Base-by-base conservation (phyloP, 2,797 vertebrate species). In the Hoplostethus mediterraneus region DNA sequence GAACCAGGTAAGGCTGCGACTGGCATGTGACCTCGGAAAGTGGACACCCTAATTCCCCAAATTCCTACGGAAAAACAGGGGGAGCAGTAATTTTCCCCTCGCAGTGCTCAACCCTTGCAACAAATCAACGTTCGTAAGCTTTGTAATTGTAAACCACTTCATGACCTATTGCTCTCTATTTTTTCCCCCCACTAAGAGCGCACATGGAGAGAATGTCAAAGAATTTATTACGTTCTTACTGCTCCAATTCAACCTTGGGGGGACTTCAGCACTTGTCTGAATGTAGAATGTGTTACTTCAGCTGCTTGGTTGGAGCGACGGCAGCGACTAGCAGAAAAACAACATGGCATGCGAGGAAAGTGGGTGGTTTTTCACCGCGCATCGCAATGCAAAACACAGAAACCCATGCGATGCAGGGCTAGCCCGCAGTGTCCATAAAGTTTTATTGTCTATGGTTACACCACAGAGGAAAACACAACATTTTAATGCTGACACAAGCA, bases 251-350 rank as follows among this genome's bases (percentile, higher is more conserved):
- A 38, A 62, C 56, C 47, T 38, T 47, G 5, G 69, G 51, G 51
- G 25, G 6, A 44, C 25, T 49, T 25, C 4, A 28, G 16, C 30
- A 25, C 17, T 52, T 5, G 1, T n/a, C 25, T 42, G 10, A 62
- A 59, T 44, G 36, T 17, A 48, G 17, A 16, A 58, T 40, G 31
- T 61, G 30, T 47, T 36, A 55, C 53, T 30, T 9, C 28, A 36
- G 52, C n/a, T 38, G 30, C 42, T 60, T 62, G 57, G 33, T 21
- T 33, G 21, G 21, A 14, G 49, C 55, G n/a, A 54, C 47, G 67
- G 59, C 48, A 51, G 40, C 14, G 31, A 3, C n/a, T 71, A 31
- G 36, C 45, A 49, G 31, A 63, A 68, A 56, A 44, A 28, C 55
- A 47, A 36, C 8, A 45, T 13, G 10, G 8, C 13, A 30, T 1